phyloP scores from a whole-genome alignment of 64 coral and sea anemone genomes.

The Pachyseris speciosa region DNA sequence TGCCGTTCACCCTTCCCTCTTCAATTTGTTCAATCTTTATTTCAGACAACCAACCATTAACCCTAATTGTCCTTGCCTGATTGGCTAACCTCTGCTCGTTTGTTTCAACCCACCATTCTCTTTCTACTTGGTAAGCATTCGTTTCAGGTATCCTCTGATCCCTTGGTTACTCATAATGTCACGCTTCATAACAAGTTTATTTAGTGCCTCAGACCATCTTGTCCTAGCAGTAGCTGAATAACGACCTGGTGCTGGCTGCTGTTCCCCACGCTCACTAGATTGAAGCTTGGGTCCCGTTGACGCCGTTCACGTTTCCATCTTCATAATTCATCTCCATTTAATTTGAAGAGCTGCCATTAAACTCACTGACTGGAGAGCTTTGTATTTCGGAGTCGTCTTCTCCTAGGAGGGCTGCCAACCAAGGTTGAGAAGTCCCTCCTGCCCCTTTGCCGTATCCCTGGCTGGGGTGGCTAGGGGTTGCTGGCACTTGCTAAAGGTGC shows the following conservation, averaged over 20 bases:
- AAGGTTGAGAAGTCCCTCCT: not conserved
- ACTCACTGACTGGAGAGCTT: not conserved
- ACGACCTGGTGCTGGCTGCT: slow-evolving; percentile 37
- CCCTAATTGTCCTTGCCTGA: not conserved
- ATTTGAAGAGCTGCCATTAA: slow-evolving; percentile 10
- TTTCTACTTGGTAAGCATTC: slow-evolving; percentile 23
- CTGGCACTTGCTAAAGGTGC: slow-evolving; percentile 56
- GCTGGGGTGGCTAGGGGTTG: slow-evolving; percentile 42
- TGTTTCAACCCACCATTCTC: slow-evolving; percentile 1
- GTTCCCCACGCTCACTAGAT: not conserved
- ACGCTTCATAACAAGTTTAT: slow-evolving; percentile 20
- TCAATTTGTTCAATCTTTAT: not conserved
- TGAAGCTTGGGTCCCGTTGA: slow-evolving; percentile 8
- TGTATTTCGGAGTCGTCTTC: slow-evolving; percentile 1
- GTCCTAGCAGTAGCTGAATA: not conserved
- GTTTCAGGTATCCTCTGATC: slow-evolving; percentile 33
- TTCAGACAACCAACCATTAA: slow-evolving; percentile 3
- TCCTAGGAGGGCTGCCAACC: slow-evolving; percentile 25
- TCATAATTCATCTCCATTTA: slow-evolving; percentile 25
- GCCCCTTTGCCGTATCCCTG: slow-evolving; percentile 15
- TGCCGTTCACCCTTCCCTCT: not conserved
- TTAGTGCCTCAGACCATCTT: slow-evolving; percentile 40
- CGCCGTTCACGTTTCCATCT: not conserved
- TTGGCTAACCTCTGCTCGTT: slow-evolving; percentile 4
- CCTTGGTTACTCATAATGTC: slow-evolving; percentile 1